These are phyloP conservation scores for Orthosia cruda DNA, from an alignment of 2,888 invertebrate genomes.

Conservation along the genomic window DNA sequence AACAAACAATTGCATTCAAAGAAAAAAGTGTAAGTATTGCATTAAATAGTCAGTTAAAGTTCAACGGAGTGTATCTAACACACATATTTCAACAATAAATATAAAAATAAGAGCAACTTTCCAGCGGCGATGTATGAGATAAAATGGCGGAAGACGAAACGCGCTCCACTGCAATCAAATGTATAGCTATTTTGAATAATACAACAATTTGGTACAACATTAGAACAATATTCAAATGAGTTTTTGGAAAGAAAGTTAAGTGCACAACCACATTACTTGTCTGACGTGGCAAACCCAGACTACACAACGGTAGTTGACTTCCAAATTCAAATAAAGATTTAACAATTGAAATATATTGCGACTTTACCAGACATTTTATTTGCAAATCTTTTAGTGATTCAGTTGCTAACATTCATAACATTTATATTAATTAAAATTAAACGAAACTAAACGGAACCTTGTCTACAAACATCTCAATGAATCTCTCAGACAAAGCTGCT, in stretches of 20 bases:
- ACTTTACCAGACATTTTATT: conserved; percentile 13
- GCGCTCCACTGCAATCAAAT: conserved; percentile 71
- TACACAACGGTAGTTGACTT: conserved; percentile 11
- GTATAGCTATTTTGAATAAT: conserved; percentile 72
- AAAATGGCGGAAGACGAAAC: conserved; percentile 72
- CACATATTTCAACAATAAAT: conserved; percentile 68
- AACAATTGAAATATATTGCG: conserved; percentile 22
- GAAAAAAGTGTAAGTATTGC: conserved; percentile 62
- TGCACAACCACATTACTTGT: conserved; percentile 38
- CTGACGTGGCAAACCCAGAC: conserved; percentile 33
- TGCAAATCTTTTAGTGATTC: not conserved
- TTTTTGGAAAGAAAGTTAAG: conserved; percentile 49
- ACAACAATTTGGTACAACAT: conserved; percentile 65
- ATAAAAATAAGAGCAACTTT: conserved; percentile 74
- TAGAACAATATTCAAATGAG: conserved; percentile 65
- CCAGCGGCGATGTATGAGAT: conserved; percentile 69
- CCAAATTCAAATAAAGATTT: conserved; percentile 15
- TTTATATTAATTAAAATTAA: conserved; percentile 42
- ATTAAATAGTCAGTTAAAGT: conserved; percentile 59
- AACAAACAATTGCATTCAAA: conserved; percentile 47
- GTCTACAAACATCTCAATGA: conserved; percentile 62
- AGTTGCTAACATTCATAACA: conserved; percentile 19
- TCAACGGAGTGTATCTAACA: conserved; percentile 69
- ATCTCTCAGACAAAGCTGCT: conserved; percentile 54
- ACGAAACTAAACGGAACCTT: conserved; percentile 39